These are phyloP conservation scores for Karalla daura DNA, from an alignment of 2,797 vertebrate genomes.

Conservation along the genomic window DNA sequence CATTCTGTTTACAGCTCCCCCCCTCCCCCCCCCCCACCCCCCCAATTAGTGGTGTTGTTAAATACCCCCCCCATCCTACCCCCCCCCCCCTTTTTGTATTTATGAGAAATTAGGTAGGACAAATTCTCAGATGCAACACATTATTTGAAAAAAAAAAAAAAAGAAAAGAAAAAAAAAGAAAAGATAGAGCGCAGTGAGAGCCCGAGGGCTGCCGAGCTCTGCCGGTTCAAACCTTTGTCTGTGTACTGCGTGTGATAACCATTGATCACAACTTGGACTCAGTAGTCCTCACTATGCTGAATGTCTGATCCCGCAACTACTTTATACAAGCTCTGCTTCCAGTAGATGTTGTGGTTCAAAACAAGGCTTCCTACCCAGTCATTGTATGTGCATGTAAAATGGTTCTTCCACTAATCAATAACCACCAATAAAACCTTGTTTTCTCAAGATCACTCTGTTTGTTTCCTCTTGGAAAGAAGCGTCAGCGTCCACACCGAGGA, in stretches of 20 bases:
- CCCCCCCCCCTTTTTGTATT: slow-evolving; percentile 92
- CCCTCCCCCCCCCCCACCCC: too few relatives aligned
- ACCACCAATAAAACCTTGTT: slow-evolving; percentile 96
- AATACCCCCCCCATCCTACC: too few relatives aligned
- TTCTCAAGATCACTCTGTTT: slow-evolving; percentile 81
- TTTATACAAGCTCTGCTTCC: slow-evolving; percentile 95
- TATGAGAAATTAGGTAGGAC: slow-evolving; percentile 76
- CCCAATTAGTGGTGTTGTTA: slow-evolving; percentile 92
- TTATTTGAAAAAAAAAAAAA: too few relatives aligned
- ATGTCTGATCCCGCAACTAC: slow-evolving; percentile 82
- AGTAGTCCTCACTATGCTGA: slow-evolving; percentile 51
- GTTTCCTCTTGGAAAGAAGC: slow-evolving; percentile 11
- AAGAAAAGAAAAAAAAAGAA: too few relatives aligned
- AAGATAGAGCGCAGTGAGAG: slow-evolving; percentile 46
- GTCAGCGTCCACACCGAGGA: too few relatives aligned
- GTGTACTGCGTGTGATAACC: slow-evolving; percentile 81
- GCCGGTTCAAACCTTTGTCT: slow-evolving; percentile 82
- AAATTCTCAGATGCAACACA: slow-evolving; percentile 81
- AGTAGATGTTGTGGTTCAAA: slow-evolving; percentile 90
- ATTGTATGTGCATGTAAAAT: slow-evolving; percentile 98
- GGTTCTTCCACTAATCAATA: slow-evolving; percentile 92
- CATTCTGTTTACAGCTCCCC: slow-evolving; percentile 95
- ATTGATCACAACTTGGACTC: slow-evolving; percentile 80
- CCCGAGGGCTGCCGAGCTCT: background rate
- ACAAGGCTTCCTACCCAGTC: slow-evolving; percentile 93